Percentiles rank a stretch among this genome's conserved stretches.
Evolutionary conservation across 2,888 invertebrate genomes (phyloP).

Genomic region (Disparrhopalites patrizii): DNA sequence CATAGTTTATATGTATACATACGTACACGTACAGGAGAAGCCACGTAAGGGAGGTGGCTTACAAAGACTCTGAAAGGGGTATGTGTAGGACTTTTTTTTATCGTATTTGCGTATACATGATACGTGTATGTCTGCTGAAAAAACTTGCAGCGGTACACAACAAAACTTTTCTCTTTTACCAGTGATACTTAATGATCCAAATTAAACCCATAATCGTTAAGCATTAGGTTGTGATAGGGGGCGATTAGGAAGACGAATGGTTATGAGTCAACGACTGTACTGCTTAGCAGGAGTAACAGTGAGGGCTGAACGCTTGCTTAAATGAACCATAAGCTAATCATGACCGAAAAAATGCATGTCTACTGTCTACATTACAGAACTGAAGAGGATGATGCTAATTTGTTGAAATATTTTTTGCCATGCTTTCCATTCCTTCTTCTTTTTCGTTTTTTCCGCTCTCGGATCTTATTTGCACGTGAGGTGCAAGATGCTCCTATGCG

Average conservation of each 20-base stretch:
- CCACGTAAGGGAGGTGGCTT: too few relatives aligned
- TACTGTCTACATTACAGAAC: too few relatives aligned
- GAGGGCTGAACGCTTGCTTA: too few relatives aligned
- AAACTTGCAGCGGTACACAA: too few relatives aligned
- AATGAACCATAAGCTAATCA: not conserved
- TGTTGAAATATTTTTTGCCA: constrained; percentile 30
- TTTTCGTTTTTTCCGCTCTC: constrained; percentile 6
- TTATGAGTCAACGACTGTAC: too few relatives aligned
- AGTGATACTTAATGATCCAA: constrained; percentile 4
- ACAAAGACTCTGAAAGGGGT: too few relatives aligned
- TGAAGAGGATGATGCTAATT: constrained; percentile 30
- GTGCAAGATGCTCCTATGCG: too few relatives aligned
- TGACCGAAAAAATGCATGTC: constrained; percentile 16
- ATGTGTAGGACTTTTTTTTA: too few relatives aligned
- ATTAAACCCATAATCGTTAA: not conserved
- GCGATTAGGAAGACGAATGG: constrained; percentile 7
- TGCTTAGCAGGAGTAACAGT: not conserved
- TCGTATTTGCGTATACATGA: too few relatives aligned
- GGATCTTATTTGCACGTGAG: not conserved
- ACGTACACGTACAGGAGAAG: too few relatives aligned
- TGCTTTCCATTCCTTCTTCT: constrained; percentile 15
- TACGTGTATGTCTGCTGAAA: too few relatives aligned
- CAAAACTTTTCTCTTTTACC: not conserved
- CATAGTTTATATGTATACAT: too few relatives aligned
- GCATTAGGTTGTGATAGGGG: not conserved